Conservation (phyloP, 2,888 invertebrate species). For the Stenodera caucasica region DNA sequence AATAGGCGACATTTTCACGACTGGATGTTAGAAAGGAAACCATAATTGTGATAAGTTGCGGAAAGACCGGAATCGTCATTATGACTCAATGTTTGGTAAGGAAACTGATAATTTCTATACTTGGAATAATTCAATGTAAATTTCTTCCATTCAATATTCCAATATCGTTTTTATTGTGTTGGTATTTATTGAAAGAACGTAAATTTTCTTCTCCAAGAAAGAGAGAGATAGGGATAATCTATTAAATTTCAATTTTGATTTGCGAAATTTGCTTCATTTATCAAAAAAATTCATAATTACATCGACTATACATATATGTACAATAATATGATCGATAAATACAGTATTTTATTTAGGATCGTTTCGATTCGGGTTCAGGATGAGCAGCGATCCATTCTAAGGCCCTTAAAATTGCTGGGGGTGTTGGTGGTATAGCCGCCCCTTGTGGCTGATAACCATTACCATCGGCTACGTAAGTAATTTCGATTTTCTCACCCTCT, state of each 20-base stretch:
- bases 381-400: conserved; percentile 61
- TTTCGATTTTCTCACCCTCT: conserved; percentile 38
- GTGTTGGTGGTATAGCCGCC: conserved; percentile 36
- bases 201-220: too few species aligned
- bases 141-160: background rate
- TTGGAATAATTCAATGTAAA: background rate
- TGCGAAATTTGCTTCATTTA: background rate
- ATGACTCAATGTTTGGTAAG: conserved; percentile 2
- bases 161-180: background rate
- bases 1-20: background rate
- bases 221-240: too few species aligned
- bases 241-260: background rate
- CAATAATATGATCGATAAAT: background rate
- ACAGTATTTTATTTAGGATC: background rate
- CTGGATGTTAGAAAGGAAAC: background rate
- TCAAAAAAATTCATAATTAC: too few species aligned
- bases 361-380: conserved; percentile 26
- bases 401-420: conserved; percentile 60
- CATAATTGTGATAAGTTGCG: background rate
- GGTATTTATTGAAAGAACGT: background rate
- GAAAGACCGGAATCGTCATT: conserved; percentile 5
- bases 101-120: background rate
- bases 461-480: conserved; percentile 44
- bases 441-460: conserved; percentile 46
- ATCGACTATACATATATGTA: too few species aligned